Base-by-base conservation (phyloP, 1,140 invertebrate genomes). In the Drosophila repleta region DNA sequence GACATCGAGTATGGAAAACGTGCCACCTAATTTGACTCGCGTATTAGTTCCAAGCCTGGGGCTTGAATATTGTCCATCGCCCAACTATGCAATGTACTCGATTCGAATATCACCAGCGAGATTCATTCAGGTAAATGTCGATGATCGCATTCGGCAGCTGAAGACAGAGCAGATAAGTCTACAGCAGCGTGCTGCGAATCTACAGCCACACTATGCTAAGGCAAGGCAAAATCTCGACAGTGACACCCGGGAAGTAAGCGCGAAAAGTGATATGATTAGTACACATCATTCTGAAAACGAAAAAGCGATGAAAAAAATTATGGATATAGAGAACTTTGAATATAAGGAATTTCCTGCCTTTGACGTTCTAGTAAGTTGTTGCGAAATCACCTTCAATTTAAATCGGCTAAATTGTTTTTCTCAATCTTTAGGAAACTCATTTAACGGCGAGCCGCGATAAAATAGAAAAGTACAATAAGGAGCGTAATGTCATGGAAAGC, bases 1-100 rank as follows among this genome's bases (percentile, higher is more conserved):
- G 4, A 93, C 96, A 77, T 93, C 94, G 11, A 85, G 94, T 41
- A 79, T 70, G 48, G 90, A 92, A 41, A 94, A 93, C 78, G 96
- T 96, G 2, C 96, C 96, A 3, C 79, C 57, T 53, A 94, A 96
- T 91, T 95, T 95, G 79, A 84, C 80, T 24, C 93, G 93, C 79
- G 94, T 95, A 10, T 92, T 96, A 8, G 96, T 95, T 0, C 91
- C 93, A 39, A 92, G 92, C 62, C 93, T 93, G 4, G 93, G 94
- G 56, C 51, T 90, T 0, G 87, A 90, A 26, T 90, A 83, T 58
- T 68, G 53, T 35, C 79, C 87, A 18, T 94, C 93, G 76, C 96
- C 95, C 7, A 93, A 94, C 90, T 96, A 96, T 90, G 94, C 94
- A 76, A 94, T 93, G 69, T 96, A 96, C 83, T 93, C 94, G 8